Percentiles rank a stretch among this genome's conserved stretches.
These are phyloP conservation scores for Armadillidium nasatum DNA, from an alignment of 1,140 invertebrate genomes.

Conservation along the genomic window DNA sequence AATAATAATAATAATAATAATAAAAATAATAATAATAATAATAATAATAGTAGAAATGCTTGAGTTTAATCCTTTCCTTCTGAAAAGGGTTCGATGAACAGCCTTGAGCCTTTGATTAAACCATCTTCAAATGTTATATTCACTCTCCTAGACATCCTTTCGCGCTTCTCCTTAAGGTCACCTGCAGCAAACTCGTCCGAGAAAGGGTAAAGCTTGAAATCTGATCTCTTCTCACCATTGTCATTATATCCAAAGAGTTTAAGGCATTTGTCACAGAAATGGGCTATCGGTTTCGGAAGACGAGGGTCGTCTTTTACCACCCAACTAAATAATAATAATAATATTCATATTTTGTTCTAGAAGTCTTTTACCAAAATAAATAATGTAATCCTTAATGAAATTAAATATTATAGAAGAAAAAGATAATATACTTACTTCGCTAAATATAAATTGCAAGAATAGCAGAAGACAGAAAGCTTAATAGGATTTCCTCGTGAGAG, in stretches of 20 bases:
- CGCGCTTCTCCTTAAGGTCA: background rate
- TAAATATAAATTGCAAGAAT: slow-evolving; percentile 18
- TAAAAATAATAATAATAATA: too few relatives aligned
- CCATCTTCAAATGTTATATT: background rate
- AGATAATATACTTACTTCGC: slow-evolving; percentile 7
- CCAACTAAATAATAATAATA: slow-evolving; percentile 27
- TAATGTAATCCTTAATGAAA: background rate
- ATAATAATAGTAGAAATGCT: too few relatives aligned
- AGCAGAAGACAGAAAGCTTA: slow-evolving; percentile 22
- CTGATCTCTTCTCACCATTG: slow-evolving; percentile 8
- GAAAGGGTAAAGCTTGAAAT: slow-evolving; percentile 36
- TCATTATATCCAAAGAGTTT: slow-evolving; percentile 33
- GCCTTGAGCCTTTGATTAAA: background rate
- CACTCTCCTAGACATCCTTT: background rate
- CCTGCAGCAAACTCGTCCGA: slow-evolving; percentile 27
- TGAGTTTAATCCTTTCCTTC: background rate
- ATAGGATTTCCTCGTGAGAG: slow-evolving; percentile 14
- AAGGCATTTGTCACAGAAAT: slow-evolving; percentile 38
- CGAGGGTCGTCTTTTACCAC: slow-evolving; percentile 30
- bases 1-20: too few relatives aligned
- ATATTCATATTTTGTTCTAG: too few relatives aligned
- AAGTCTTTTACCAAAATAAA: too few relatives aligned
- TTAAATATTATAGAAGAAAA: background rate
- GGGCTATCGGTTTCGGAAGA: slow-evolving; percentile 23
- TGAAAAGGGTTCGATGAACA: background rate